Conservation (phyloP, 2,113 vertebrate genomes). For the Caloenas nicobarica region DNA sequence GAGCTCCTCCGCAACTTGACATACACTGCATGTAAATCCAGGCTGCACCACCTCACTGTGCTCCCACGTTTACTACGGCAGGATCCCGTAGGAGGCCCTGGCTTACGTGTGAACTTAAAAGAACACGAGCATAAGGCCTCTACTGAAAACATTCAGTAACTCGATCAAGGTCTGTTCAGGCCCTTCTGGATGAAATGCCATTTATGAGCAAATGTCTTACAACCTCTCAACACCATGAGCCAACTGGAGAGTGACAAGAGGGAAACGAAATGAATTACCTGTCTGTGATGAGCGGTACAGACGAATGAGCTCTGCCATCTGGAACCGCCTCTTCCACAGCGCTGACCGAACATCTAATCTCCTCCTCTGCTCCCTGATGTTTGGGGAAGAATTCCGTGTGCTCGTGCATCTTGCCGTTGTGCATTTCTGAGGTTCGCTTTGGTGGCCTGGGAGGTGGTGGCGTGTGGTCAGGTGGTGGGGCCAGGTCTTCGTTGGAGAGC, state of each 20-base stretch:
- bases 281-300: background rate
- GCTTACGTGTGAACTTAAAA: background rate
- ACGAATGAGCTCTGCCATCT: slow-evolving; percentile 2
- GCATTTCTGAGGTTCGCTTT: slow-evolving; percentile 75
- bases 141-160: background rate
- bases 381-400: slow-evolving; percentile 62
- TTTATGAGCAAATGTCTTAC: background rate
- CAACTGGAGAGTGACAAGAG: background rate
- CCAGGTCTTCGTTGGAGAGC: slow-evolving; percentile 91
- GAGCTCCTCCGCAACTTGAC: background rate
- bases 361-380: slow-evolving; percentile 52
- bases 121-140: background rate
- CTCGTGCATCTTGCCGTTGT: slow-evolving; percentile 80
- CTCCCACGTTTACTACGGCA: background rate
- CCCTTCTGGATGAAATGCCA: background rate
- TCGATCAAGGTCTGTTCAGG: background rate
- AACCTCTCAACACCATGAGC: background rate
- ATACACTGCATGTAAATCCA: accelerated
- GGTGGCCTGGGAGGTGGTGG: slow-evolving; percentile 88
- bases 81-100: background rate
- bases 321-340: slow-evolving; percentile 32
- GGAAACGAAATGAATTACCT: slow-evolving; percentile 54
- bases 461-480: slow-evolving; percentile 86
- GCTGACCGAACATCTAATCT: background rate
- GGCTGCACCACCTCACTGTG: background rate